Conservation (phyloP, 1,140 invertebrate genomes). For the Aethina tumida region DNA sequence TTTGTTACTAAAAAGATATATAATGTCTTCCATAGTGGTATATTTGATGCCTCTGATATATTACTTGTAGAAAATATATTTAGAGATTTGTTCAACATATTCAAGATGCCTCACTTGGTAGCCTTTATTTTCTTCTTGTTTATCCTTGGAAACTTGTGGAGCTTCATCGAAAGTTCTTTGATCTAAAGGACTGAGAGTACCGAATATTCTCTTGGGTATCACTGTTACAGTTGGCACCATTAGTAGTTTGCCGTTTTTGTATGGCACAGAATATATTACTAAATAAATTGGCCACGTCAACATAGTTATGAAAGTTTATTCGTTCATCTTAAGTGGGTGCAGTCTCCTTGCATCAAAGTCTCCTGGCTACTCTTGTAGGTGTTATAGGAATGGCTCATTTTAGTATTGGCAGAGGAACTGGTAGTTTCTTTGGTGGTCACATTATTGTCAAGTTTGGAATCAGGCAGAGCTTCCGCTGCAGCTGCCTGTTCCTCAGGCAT, state of each 20-base stretch:
- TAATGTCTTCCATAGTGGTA: conserved; percentile 56
- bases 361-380: conserved; percentile 72
- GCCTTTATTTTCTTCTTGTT: conserved; percentile 69
- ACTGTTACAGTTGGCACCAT: conserved; percentile 73
- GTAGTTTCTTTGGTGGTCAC: conserved; percentile 69
- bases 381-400: conserved; percentile 75
- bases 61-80: conserved; percentile 61
- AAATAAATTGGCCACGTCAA: conserved; percentile 69
- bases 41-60: conserved; percentile 61
- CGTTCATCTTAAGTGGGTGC: conserved; percentile 82
- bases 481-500: conserved; percentile 56
- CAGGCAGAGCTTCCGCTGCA: conserved; percentile 59
- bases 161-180: conserved; percentile 75
- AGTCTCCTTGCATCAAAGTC: conserved; percentile 62
- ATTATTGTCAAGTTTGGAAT: conserved; percentile 63
- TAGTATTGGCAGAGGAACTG: conserved; percentile 67
- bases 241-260: conserved; percentile 71
- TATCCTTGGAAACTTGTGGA: conserved; percentile 69
- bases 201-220: conserved; percentile 69
- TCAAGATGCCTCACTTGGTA: conserved; percentile 62
- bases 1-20: no score
- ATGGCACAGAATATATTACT: conserved; percentile 69
- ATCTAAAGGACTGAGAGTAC: conserved; percentile 70
- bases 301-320: conserved; percentile 76
- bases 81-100: conserved; percentile 55